A percentile compares a stretch with the other conserved stretches of the same genome.
Conservation (phyloP, 2,797 vertebrate species). For the Lepus oiostolus region DNA sequence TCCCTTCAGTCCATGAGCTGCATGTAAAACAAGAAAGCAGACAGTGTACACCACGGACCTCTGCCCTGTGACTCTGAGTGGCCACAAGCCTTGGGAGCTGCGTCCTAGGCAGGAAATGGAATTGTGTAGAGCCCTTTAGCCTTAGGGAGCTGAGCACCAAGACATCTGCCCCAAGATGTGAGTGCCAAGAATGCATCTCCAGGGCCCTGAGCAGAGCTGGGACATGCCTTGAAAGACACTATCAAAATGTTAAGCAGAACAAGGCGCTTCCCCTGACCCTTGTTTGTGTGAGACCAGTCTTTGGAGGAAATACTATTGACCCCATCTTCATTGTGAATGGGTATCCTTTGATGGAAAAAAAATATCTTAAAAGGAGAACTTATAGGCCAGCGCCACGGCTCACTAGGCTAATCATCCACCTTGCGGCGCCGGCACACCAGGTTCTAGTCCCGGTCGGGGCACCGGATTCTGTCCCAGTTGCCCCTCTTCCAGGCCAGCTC, state of each 20-base stretch:
- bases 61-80: conserved; percentile 11
- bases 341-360: not conserved
- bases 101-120: conserved; percentile 45
- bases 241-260: not conserved
- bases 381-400: not conserved
- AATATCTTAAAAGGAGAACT: not conserved
- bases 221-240: not conserved
- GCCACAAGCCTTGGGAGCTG: not conserved
- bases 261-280: not conserved
- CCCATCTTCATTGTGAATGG: conserved; percentile 41
- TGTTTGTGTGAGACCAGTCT: not conserved
- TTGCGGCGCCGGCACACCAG: no score
- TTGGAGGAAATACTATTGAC: conserved; percentile 39
- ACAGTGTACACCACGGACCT: not conserved
- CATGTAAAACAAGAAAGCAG: not conserved
- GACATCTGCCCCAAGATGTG: not conserved
- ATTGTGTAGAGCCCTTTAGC: not conserved
- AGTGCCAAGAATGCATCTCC: not conserved
- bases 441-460: no score
- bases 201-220: not conserved
- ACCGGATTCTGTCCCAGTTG: no score
- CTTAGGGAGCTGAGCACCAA: not conserved
- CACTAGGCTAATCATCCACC: no score
- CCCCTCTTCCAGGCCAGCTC: no score
- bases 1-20: not conserved